Conservation (phyloP, 2,113 vertebrate genomes). For the Cervus canadensis region DNA sequence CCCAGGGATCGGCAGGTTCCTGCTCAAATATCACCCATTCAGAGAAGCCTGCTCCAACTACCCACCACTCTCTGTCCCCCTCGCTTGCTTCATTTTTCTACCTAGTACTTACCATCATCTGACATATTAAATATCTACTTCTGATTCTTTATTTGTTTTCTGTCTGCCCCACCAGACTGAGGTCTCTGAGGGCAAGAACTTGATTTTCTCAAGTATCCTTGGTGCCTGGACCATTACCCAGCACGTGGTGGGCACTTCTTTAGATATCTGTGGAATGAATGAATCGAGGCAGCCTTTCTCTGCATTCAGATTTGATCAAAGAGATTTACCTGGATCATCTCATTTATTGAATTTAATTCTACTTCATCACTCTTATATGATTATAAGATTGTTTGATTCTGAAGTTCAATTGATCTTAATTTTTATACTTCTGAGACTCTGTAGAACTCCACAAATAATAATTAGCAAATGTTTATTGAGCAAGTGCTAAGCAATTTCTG, state of each 20-base stretch:
- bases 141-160: not conserved
- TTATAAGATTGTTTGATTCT: not conserved
- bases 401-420: not conserved
- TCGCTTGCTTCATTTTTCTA: not conserved
- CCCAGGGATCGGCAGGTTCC: not conserved
- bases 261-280: not conserved
- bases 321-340: not conserved
- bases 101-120: not conserved
- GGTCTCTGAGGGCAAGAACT: not conserved
- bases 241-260: accelerated
- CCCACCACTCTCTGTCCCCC: too few relatives aligned
- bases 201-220: too few relatives aligned
- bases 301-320: not conserved
- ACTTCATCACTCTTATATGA: not conserved
- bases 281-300: not conserved
- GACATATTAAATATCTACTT: not conserved
- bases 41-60: not conserved
- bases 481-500: not conserved
- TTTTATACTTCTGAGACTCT: not conserved
- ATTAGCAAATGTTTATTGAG: not conserved
- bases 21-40: accelerated
- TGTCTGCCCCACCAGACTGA: not conserved
- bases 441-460: not conserved
- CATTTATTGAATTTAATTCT: not conserved
- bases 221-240: not conserved